phyloP scores from a whole-genome alignment of 2,888 invertebrate genomes.

The Artemia sp. region DNA sequence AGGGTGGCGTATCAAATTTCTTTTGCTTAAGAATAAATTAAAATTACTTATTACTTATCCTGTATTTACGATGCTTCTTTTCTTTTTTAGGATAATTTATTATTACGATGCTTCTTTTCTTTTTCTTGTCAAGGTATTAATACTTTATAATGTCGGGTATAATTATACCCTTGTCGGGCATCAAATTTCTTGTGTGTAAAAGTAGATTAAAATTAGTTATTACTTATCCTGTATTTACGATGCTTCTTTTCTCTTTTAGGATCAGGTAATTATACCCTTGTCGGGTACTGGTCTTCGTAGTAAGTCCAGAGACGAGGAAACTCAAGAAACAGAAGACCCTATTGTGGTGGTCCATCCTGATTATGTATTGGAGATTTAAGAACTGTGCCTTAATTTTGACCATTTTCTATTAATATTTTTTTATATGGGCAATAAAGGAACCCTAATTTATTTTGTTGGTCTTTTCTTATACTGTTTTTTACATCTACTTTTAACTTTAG shows the following conservation, averaged over 20 bases:
- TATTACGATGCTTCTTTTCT: too few relatives aligned
- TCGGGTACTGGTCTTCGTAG: constrained; percentile 40
- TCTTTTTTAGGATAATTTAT: constrained; percentile 46
- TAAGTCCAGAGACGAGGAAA: constrained; percentile 39
- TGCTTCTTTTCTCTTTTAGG: constrained; percentile 39
- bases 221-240: background rate
- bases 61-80: constrained; percentile 22
- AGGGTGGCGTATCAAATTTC: too few relatives aligned
- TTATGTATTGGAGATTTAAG: constrained; percentile 57
- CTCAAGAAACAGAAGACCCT: constrained; percentile 52
- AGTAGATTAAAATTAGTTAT: background rate
- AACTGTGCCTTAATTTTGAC: constrained; percentile 2
- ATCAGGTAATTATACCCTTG: constrained; percentile 63
- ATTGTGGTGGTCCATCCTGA: constrained; percentile 89
- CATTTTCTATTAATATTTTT: background rate
- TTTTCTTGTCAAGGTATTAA: too few relatives aligned
- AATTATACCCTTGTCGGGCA: too few relatives aligned
- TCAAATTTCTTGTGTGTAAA: too few relatives aligned
- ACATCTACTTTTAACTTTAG: too few relatives aligned
- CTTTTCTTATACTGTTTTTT: too few relatives aligned
- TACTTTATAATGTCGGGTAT: too few relatives aligned
- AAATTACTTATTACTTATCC: background rate
- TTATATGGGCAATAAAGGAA: too few relatives aligned
- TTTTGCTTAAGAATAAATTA: too few relatives aligned
- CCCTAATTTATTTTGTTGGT: too few relatives aligned